Percentiles rank a stretch among this genome's conserved stretches.
phyloP scores from a whole-genome alignment of 2,888 invertebrate genomes.

The Phalangium opilio region DNA sequence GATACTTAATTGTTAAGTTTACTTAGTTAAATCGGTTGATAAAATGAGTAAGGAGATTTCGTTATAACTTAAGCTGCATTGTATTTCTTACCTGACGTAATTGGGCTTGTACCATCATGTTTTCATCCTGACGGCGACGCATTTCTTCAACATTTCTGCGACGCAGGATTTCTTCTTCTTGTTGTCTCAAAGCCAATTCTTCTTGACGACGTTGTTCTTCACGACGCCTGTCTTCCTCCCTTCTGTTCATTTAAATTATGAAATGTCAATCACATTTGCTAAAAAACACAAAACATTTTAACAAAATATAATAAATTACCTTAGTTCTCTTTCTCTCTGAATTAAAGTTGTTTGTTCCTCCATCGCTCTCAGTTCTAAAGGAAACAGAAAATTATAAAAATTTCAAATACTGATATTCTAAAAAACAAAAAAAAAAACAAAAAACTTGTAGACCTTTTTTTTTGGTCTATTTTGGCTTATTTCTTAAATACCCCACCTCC shows the following conservation, averaged over 20 bases:
- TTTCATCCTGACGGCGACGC: slow-evolving; percentile 12
- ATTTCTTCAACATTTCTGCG: slow-evolving; percentile 8
- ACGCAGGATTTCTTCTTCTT: slow-evolving; percentile 20
- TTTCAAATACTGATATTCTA: no score
- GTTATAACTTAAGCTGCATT: no score
- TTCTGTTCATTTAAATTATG: not conserved
- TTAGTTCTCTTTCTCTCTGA: slow-evolving; percentile 14
- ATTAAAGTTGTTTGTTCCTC: slow-evolving; percentile 18
- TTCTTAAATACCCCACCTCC: no score
- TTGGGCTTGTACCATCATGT: slow-evolving; percentile 11
- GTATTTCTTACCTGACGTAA: no score
- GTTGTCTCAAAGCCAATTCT: slow-evolving; percentile 18
- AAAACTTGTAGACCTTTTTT: no score
- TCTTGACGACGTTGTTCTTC: slow-evolving; percentile 20
- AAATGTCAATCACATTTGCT: not conserved
- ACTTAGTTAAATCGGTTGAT: no score
- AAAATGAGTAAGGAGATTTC: no score
- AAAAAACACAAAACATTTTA: not conserved
- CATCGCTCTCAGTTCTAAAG: slow-evolving; percentile 18
- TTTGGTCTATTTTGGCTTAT: no score
- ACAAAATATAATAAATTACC: slow-evolving; percentile 7
- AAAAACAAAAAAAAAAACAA: not conserved
- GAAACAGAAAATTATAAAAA: not conserved
- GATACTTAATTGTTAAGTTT: no score
- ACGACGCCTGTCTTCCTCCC: slow-evolving; percentile 17